These are phyloP conservation scores for Zalophus californianus DNA, from an alignment of 2,797 vertebrate species.

Conservation along the genomic window DNA sequence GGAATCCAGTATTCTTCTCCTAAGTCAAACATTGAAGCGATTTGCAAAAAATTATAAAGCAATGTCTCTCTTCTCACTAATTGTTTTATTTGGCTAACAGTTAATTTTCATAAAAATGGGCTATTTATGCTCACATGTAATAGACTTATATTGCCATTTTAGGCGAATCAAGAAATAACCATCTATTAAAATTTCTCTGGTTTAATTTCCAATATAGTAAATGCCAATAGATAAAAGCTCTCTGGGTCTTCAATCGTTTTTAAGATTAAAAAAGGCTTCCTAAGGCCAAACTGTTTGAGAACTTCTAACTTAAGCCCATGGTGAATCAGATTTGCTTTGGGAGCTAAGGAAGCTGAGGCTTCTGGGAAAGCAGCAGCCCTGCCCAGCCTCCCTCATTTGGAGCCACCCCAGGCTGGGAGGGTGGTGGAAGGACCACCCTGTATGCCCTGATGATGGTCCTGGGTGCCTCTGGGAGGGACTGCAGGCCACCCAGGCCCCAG, in stretches of 20 bases:
- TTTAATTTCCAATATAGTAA: background rate
- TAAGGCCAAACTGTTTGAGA: background rate
- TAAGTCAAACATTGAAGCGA: background rate
- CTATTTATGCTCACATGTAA: background rate
- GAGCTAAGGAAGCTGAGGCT: background rate
- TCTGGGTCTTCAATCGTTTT: background rate
- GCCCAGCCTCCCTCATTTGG: background rate
- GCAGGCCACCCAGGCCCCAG: background rate
- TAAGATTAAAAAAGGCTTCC: background rate
- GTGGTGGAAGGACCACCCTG: too few species aligned
- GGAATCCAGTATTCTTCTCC: background rate
- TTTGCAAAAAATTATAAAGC: background rate
- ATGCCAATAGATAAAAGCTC: background rate
- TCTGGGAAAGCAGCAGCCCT: background rate
- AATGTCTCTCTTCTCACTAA: background rate
- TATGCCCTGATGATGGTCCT: background rate
- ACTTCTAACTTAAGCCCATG: background rate
- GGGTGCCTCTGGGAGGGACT: background rate
- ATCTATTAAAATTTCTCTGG: background rate
- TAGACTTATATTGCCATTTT: background rate
- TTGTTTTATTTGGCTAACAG: background rate
- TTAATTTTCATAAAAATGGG: slow-evolving; percentile 12
- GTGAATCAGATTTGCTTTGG: background rate
- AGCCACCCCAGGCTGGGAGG: background rate
- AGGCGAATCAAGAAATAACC: background rate